Evolutionary conservation across 2,888 invertebrate species (phyloP).

Genomic region (Magallana nippona): DNA sequence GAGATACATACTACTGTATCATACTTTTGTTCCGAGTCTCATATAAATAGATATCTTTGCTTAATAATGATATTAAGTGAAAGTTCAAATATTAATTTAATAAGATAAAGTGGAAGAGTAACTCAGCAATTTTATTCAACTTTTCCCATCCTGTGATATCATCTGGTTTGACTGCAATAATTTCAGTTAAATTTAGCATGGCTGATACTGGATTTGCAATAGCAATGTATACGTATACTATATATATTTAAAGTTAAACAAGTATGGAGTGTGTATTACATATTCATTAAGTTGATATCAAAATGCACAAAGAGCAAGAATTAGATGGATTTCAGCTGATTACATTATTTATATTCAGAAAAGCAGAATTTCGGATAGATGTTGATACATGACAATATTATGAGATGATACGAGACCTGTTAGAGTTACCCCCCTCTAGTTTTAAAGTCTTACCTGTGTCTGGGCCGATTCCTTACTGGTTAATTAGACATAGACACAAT

Average conservation of each 20-base stretch:
- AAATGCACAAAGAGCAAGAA: conserved; percentile 1
- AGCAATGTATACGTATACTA: too few relatives aligned
- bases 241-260: not conserved
- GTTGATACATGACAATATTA: not conserved
- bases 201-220: too few relatives aligned
- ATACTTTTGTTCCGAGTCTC: too few relatives aligned
- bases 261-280: not conserved
- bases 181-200: too few relatives aligned
- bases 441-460: not conserved
- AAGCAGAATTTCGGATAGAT: not conserved
- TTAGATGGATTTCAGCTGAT: not conserved
- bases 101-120: too few relatives aligned
- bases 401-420: not conserved
- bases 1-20: too few relatives aligned
- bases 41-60: too few relatives aligned
- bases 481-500: not conserved
- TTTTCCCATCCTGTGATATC: too few relatives aligned
- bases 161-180: too few relatives aligned
- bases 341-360: not conserved
- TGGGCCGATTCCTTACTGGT: not conserved
- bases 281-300: not conserved
- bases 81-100: too few relatives aligned
- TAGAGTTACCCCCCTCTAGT: conserved; percentile 1
- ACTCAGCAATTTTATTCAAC: too few relatives aligned
- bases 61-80: too few relatives aligned